Evolutionary conservation across 2,888 invertebrate genomes (phyloP).

Genomic region (Spilarctia lutea): DNA sequence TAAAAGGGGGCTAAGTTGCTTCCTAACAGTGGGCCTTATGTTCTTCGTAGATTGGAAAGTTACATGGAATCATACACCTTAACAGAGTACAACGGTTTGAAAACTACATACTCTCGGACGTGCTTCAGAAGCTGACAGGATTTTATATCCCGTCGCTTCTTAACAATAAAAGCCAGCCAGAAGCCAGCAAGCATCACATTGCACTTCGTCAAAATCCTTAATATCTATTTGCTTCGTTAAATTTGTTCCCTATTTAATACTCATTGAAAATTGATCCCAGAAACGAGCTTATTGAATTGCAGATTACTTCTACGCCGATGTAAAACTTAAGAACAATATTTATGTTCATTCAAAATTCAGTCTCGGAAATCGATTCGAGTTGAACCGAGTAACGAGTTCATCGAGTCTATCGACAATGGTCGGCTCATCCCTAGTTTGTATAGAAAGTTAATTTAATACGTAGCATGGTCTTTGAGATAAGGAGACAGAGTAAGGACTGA

Average conservation of each 20-base stretch:
- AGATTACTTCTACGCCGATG: background rate
- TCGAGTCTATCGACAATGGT: conserved; percentile 30
- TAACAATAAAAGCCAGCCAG: background rate
- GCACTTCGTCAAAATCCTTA: background rate
- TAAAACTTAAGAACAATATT: conserved; percentile 16
- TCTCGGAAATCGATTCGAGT: conserved; percentile 33
- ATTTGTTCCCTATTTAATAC: conserved; percentile 4
- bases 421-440: conserved; percentile 39
- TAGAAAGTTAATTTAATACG: conserved; percentile 53
- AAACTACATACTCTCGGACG: no score
- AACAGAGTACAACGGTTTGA: no score
- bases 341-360: conserved; percentile 25
- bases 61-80: no score
- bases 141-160: background rate
- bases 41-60: no score
- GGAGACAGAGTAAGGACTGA: conserved; percentile 44
- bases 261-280: background rate
- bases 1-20: no score
- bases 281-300: conserved; percentile 8
- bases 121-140: no score
- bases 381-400: conserved; percentile 30
- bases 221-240: background rate
- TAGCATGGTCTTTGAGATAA: conserved; percentile 45
- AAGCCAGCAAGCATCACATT: background rate
- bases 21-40: no score